Base-by-base conservation (phyloP, 2,888 invertebrate genomes). In the Macrophya annulata region DNA sequence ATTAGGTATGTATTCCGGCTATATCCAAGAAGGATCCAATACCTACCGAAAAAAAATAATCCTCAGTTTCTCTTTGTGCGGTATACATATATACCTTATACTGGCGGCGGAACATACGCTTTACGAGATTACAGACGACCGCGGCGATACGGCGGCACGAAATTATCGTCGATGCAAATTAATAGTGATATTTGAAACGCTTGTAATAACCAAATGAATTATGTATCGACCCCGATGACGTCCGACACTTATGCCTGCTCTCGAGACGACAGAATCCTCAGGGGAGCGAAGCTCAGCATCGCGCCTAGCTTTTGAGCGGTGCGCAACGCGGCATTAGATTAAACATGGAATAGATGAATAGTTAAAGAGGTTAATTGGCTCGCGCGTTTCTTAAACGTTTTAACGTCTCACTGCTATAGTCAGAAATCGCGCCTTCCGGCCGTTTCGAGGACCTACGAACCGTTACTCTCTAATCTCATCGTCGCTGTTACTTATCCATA, bases 141-240 rank as follows among this genome's bases (percentile, higher is more conserved):
- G 40, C n/a, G 40, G 62, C 81, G 62, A 81, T 59, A 81, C 81
- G 81, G 62, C 84, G 86, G 86, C 87, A 87, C 85, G 87, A 86
- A 87, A 74, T 81, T 85, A 86, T 86, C 81, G 85, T 84, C 84
- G 86, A 76, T 84, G 85, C 85, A 90, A 90, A 90, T 90, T 90
- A 90, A 90, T 90, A 90, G 90, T 88, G 89, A 87, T 89, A 90
- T 89, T 89, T 31, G 89, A 89, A 87, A 88, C 89, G 89, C 89
- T 88, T 88, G 89, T 90, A 89, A 90, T 89, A 88, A 88, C 85
- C 88, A 84, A 89, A 90, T 90, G 90, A 90, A 90, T 90, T 90
- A 90, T 90, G 88, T 88, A 90, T 88, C 84, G 68, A 83, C 71
- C 83, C 48, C 65, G 83, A 83, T 83, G 83, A 83, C 83, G 83